These are phyloP conservation scores for Ectemnius lituratus DNA, from an alignment of 2,888 invertebrate species.

Conservation along the genomic window DNA sequence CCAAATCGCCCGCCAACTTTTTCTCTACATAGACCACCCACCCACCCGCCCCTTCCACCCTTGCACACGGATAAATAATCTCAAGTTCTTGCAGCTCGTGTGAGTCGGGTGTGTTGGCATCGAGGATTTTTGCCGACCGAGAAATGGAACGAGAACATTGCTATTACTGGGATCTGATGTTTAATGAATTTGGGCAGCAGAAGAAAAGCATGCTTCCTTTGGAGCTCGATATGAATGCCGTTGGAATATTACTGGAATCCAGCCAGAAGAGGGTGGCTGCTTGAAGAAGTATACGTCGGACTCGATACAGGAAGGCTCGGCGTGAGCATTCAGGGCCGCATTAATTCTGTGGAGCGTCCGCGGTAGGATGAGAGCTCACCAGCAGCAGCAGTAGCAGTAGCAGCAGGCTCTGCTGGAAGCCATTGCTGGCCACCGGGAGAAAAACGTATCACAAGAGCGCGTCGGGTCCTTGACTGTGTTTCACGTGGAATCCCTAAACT, in stretches of 20 bases:
- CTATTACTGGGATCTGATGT: background rate
- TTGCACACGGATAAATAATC: background rate
- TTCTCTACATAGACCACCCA: background rate
- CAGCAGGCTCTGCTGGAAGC: slow-evolving; percentile 18
- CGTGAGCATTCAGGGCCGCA: slow-evolving; percentile 4
- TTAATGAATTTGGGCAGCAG: background rate
- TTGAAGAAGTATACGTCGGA: background rate
- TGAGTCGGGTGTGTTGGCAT: background rate
- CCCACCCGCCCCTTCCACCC: no score
- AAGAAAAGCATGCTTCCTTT: background rate
- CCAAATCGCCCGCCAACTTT: slow-evolving; percentile 4
- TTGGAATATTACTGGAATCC: slow-evolving; percentile 3
- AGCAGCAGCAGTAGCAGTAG: no score
- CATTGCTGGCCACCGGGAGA: slow-evolving; percentile 36
- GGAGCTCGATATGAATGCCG: background rate
- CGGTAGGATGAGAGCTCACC: background rate
- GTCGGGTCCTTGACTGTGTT: slow-evolving; percentile 61
- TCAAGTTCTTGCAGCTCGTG: background rate
- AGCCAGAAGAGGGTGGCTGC: background rate
- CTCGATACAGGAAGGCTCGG: background rate
- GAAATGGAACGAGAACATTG: background rate
- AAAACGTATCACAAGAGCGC: slow-evolving; percentile 44
- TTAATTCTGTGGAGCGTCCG: slow-evolving; percentile 4
- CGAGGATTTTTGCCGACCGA: background rate
- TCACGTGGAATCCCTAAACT: slow-evolving; percentile 69